phyloP scores from a whole-genome alignment of 1,140 invertebrate genomes.

The Scaptomyza hsui region DNA sequence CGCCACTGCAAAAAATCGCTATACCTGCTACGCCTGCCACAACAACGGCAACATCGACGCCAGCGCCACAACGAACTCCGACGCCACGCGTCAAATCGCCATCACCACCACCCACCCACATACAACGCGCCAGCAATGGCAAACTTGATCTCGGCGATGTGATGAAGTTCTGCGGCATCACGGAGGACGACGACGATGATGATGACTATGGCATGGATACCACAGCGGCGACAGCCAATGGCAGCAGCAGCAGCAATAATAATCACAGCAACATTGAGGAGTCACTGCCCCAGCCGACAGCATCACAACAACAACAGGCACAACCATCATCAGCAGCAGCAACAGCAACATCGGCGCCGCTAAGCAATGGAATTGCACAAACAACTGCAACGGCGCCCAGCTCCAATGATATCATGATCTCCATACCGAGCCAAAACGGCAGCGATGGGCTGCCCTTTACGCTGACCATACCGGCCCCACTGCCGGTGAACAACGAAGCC shows the following conservation, averaged over 20 bases:
- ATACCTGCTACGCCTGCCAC: conserved; percentile 32
- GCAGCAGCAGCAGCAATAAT: conserved; percentile 35
- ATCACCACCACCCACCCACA: conserved; percentile 70
- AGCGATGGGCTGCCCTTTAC: conserved; percentile 79
- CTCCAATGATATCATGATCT: conserved; percentile 81
- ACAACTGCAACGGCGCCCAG: conserved; percentile 16
- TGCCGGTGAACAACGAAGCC: conserved; percentile 60
- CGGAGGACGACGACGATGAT: conserved; percentile 81
- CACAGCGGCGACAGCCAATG: conserved; percentile 22
- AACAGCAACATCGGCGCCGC: conserved; percentile 5
- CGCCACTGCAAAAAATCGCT: conserved; percentile 37
- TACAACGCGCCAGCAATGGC: conserved; percentile 76
- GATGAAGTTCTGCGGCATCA: conserved; percentile 85
- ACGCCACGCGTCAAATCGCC: conserved; percentile 60
- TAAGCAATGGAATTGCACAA: conserved; percentile 36
- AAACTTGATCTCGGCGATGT: conserved; percentile 86
- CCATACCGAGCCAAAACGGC: conserved; percentile 83
- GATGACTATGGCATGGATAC: conserved; percentile 74
- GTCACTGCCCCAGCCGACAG: conserved; percentile 6
- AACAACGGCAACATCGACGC: conserved; percentile 19
- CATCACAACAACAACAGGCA: not conserved
- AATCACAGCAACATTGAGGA: conserved; percentile 20
- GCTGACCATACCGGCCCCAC: conserved; percentile 76
- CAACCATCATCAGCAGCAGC: not conserved
- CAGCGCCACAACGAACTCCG: conserved; percentile 34